Percentiles rank a stretch among this genome's conserved stretches.
These are phyloP conservation scores for Nothoprocta pentlandii DNA, from an alignment of 2,113 vertebrate genomes.

Conservation along the genomic window DNA sequence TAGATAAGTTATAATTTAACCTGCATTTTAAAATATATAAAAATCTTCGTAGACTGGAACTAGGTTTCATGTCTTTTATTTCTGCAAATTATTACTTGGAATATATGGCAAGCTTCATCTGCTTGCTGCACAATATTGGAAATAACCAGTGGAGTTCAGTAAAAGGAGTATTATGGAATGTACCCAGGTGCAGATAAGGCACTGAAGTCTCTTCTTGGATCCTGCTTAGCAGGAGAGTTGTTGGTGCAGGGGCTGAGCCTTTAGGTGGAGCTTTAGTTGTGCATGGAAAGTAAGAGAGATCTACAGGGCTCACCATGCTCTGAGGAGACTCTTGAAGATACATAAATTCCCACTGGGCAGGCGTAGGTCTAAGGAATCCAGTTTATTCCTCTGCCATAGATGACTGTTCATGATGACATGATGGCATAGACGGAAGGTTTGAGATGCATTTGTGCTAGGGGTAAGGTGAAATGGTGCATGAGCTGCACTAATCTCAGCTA, in stretches of 20 bases:
- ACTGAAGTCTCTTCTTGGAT: neutral
- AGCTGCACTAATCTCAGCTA: neutral
- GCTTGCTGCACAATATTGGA: neutral
- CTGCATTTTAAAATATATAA: neutral
- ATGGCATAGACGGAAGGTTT: neutral
- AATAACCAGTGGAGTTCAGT: neutral
- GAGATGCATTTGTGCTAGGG: neutral
- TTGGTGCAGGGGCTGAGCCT: neutral
- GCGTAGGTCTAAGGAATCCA: neutral
- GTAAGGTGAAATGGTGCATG: neutral
- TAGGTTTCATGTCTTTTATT: neutral
- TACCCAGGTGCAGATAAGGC: neutral
- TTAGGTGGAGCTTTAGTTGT: neutral
- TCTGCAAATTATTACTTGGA: neutral
- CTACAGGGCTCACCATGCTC: neutral
- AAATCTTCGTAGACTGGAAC: neutral
- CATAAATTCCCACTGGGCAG: no score
- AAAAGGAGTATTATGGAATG: neutral
- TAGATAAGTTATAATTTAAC: constrained; percentile 34
- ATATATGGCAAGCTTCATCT: neutral
- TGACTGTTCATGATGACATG: neutral
- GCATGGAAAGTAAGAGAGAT: neutral
- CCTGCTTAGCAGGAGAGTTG: neutral
- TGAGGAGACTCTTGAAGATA: neutral
- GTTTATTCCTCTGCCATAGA: neutral